Evolutionary conservation across 2,797 vertebrate genomes (phyloP), one percentile per base, ranked within the genome.

Genomic region (Clangula hyemalis): DNA sequence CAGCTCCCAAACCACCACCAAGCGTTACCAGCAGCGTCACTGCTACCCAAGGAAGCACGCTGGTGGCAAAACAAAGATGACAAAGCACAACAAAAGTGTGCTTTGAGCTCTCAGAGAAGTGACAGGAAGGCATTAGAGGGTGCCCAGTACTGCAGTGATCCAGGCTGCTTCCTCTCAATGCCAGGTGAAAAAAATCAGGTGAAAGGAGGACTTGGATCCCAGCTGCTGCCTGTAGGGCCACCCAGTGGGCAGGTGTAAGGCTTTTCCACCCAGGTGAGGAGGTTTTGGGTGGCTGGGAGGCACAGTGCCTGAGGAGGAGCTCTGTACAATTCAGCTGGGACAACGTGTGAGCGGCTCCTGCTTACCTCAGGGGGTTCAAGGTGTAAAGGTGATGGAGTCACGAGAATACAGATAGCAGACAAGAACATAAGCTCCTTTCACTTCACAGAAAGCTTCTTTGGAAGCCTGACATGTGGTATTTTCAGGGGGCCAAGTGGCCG

Each of bases 341-440:
- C 38, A 43, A 77, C 10, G 16, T 10, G 13, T 5, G 15, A n/a
- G 49, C 0, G 79, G 30, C 32, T 13, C 6, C 10, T 12, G 25
- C n/a, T 36, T 22, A 8, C 14, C 4, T 17, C 43, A 10, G 13
- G 39, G 36, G 24, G n/a, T 32, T 34, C 1, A 1, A 24, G 11
- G 20, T 14, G 25, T 19, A 5, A 51, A 34, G 60, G 3, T 10
- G 73, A 30, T 70, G 32, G 20, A 75, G 21, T 38, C 10, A 6
- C 0, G 1, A 36, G 47, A 83, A 64, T 14, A 16, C 1, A 4
- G 0, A 14, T 2, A 24, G 21, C 1, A 32, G 47, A 38, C 0
- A 2, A 11, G 25, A 69, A 36, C 1, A 10, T 1, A 22, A 85
- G 64, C 21, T 62, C 53, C 56, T 54, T 28, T 27, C 1, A 2